Percentiles rank a stretch among this genome's conserved stretches.
Evolutionary conservation across 1,140 invertebrate genomes (phyloP).

Genomic region (Papilio aristodemus): DNA sequence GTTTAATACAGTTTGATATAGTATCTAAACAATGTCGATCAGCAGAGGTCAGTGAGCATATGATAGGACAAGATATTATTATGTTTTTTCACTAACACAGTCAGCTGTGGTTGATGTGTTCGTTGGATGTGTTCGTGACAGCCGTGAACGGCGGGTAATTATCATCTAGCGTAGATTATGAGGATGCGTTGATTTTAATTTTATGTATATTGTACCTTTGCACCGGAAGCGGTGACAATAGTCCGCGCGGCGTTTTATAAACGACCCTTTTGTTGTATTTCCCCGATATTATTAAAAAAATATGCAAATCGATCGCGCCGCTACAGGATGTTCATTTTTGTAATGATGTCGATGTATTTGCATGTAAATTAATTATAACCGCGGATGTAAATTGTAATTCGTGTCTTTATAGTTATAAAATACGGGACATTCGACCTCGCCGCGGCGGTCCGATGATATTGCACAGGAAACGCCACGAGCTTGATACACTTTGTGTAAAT

Average conservation of each 20-base stretch:
- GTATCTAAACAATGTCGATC: no score
- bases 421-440: constrained; percentile 51
- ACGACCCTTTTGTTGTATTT: constrained; percentile 70
- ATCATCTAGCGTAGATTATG: constrained; percentile 63
- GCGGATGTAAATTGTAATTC: constrained; percentile 72
- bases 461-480: constrained; percentile 32
- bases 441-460: constrained; percentile 43
- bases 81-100: not conserved
- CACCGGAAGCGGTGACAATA: constrained; percentile 72
- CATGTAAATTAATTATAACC: constrained; percentile 75
- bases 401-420: constrained; percentile 64
- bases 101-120: not conserved
- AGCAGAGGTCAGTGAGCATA: no score
- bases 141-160: constrained; percentile 55
- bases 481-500: not conserved
- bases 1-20: no score
- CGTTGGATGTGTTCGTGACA: constrained; percentile 27
- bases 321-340: constrained; percentile 77
- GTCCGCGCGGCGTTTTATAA: constrained; percentile 61
- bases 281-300: constrained; percentile 76
- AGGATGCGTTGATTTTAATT: constrained; percentile 67
- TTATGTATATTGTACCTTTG: constrained; percentile 73
- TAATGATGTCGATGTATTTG: constrained; percentile 75
- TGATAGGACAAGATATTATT: not conserved
- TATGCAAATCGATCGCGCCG: constrained; percentile 76